These are phyloP conservation scores for Butorides virescens DNA, from an alignment of 2,113 vertebrate genomes.

Conservation along the genomic window DNA sequence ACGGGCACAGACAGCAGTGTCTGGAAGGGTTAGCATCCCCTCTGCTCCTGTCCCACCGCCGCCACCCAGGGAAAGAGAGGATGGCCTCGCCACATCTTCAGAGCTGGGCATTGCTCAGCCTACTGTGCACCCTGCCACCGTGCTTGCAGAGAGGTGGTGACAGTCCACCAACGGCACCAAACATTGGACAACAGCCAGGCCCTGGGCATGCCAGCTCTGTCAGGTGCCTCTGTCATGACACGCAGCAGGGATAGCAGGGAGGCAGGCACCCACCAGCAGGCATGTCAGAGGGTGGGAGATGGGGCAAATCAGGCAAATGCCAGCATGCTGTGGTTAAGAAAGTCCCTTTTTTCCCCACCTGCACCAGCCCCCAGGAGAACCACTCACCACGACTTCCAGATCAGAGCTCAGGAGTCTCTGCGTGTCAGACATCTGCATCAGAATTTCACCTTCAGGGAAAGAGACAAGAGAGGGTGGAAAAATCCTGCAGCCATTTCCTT, in stretches of 20 bases:
- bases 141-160: accelerated
- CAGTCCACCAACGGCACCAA: background rate
- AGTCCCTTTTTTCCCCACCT: background rate
- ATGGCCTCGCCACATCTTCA: accelerated
- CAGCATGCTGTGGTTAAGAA: background rate
- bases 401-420: conserved; percentile 85
- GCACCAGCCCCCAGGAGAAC: background rate
- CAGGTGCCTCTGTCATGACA: background rate
- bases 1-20: background rate
- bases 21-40: background rate
- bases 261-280: background rate
- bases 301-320: background rate
- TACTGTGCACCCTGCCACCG: accelerated
- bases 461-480: background rate
- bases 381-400: conserved; percentile 86
- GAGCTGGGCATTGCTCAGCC: background rate
- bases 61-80: background rate
- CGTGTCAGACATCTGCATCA: conserved; percentile 87
- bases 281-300: background rate
- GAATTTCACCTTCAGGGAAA: conserved; percentile 81
- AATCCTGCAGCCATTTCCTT: background rate
- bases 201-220: background rate
- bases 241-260: background rate
- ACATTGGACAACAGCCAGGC: background rate
- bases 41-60: background rate